Base-by-base conservation (phyloP, 2,113 vertebrate genomes). In the Chunga burmeisteri region DNA sequence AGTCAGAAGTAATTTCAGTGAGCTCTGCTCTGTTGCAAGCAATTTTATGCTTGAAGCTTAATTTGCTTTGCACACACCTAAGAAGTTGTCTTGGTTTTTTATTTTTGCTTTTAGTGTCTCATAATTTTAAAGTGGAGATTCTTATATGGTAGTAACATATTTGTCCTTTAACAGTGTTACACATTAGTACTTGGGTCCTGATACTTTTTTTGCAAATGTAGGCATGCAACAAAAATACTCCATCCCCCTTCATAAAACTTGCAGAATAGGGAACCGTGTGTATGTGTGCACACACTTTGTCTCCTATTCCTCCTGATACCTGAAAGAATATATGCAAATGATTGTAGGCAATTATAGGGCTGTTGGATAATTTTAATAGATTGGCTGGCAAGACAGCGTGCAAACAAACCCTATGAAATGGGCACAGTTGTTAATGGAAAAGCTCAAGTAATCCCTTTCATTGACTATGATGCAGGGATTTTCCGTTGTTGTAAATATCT, bases 211-310 rank as follows among this genome's bases (percentile, higher is more conserved):
- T 82, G 26, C 25, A 42, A 16, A 49, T 44, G 13, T 47, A 75
- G 68, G 16, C 22, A 8, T 34, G 34, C 22, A 59, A 52, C 47
- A 67, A 65, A 73, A 72, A 44, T 65, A 49, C 20, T 65, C 50
- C 15, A 36, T 13, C 12, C 13, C 19, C 4, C 29, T 71, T 19
- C 21, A 8, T 30, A 66, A 50, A 66, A 49, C 12, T 44, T n/a
- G 20, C 10, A 62, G 70, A 38, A n/a, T 5, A 27, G 40, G 58
- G 17, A 81, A 23, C 63, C 1, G 0, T 23, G 11, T 47, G 16
- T 77, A 5, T 18, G 36, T n/a, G 23, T 38, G 17, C 13, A 11
- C 29, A 27, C 6, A n/a, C 26, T 34, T 80, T 0, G 0, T 46
- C 26, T 50, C 32, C 20, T 52, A 0, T 74, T 70, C 25, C 14